Conservation (phyloP, 2,797 vertebrate genomes). For the Fundulus diaphanus region DNA sequence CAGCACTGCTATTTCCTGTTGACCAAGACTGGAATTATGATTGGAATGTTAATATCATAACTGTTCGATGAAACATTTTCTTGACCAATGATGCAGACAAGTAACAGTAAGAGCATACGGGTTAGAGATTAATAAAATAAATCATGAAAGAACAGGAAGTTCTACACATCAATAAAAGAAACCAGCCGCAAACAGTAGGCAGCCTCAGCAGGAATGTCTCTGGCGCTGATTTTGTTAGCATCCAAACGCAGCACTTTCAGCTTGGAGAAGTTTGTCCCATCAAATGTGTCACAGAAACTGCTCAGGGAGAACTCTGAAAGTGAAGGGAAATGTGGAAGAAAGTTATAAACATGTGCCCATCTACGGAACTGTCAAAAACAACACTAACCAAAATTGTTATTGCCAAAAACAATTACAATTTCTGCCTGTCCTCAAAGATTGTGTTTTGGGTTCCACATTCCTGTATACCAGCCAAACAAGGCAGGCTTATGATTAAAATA, state of each 20-base stretch:
- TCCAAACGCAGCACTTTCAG: constrained; percentile 92
- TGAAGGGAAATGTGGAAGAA: neutral
- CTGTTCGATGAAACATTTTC: neutral
- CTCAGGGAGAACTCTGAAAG: constrained; percentile 89
- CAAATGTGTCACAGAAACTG: constrained; percentile 90
- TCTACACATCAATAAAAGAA: constrained; percentile 81
- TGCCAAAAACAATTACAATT: neutral
- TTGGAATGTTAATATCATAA: constrained; percentile 6
- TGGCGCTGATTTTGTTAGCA: constrained; percentile 86
- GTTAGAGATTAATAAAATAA: neutral
- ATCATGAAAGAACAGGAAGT: neutral
- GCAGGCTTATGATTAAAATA: neutral
- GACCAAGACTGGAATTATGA: constrained; percentile 29
- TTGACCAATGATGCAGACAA: neutral
- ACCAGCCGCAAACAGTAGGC: constrained; percentile 90
- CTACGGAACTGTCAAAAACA: neutral
- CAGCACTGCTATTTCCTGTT: constrained; percentile 54
- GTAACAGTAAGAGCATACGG: neutral
- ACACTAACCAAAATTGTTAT: neutral
- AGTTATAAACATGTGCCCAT: neutral
- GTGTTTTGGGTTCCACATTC: neutral
- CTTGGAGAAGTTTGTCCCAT: constrained; percentile 87
- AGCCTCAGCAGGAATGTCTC: constrained; percentile 87
- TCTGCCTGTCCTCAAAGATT: neutral
- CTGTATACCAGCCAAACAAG: neutral